A percentile compares a stretch with the other conserved stretches of the same genome.
These are phyloP conservation scores for Lasaia peninsularis DNA, from an alignment of 1,140 invertebrate genomes.

Conservation along the genomic window DNA sequence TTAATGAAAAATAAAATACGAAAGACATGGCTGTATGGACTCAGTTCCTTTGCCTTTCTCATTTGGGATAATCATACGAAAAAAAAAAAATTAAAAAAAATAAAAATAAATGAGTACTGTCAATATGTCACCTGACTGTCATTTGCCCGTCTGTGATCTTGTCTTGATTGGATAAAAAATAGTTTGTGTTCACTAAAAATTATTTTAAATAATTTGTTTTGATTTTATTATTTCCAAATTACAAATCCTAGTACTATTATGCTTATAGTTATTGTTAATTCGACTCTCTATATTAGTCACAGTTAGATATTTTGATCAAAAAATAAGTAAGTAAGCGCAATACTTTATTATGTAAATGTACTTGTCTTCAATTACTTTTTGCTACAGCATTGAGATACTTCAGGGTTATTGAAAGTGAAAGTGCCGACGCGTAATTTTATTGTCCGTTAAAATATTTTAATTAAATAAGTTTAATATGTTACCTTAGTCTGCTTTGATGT, in stretches of 20 bases:
- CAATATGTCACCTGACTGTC: too few relatives aligned
- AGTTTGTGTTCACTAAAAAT: background rate
- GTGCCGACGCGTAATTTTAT: slow-evolving; percentile 27
- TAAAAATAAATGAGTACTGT: too few relatives aligned
- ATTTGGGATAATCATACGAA: too few relatives aligned
- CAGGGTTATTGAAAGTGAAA: slow-evolving; percentile 34
- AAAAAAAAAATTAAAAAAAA: too few relatives aligned
- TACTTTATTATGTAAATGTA: slow-evolving; percentile 18
- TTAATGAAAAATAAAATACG: too few relatives aligned
- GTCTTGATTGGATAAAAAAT: too few relatives aligned
- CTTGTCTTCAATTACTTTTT: slow-evolving; percentile 17
- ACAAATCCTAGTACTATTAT: background rate
- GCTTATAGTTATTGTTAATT: background rate
- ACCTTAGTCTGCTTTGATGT: background rate
- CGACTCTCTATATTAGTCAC: background rate
- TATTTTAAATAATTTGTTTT: background rate
- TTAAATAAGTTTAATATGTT: background rate
- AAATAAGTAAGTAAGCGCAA: background rate
- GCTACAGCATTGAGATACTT: slow-evolving; percentile 21
- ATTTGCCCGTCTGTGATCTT: too few relatives aligned
- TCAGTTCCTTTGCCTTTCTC: too few relatives aligned
- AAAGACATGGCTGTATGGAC: too few relatives aligned
- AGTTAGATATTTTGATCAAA: background rate
- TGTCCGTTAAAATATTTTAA: background rate
- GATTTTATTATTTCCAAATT: background rate